Evolutionary conservation across 1,140 invertebrate genomes (phyloP).

Genomic region (Neodiprion virginianus): DNA sequence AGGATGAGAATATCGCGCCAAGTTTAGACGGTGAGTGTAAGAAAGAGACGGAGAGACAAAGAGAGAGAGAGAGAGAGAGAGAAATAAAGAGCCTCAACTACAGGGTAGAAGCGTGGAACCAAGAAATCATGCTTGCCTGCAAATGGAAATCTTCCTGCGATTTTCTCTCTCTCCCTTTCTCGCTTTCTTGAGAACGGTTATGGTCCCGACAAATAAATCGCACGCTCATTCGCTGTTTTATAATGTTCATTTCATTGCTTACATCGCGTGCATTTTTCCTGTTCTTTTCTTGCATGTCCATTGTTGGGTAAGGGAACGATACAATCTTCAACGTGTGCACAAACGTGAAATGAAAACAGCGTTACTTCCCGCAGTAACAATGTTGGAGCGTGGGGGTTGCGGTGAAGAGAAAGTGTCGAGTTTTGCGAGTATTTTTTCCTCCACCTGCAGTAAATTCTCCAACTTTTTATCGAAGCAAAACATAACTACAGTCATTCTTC

Average conservation of each 20-base stretch:
- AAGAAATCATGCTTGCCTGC: neutral
- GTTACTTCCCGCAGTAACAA: too few relatives aligned
- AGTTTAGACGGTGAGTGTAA: neutral
- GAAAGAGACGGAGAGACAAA: neutral
- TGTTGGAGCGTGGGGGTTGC: too few relatives aligned
- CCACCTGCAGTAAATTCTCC: too few relatives aligned
- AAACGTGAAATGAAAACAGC: too few relatives aligned
- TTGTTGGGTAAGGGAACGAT: too few relatives aligned
- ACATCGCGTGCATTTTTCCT: neutral
- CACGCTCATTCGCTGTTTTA: neutral
- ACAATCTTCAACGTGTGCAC: too few relatives aligned
- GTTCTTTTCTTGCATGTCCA: too few relatives aligned
- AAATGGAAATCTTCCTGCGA: neutral
- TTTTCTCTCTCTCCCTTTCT: neutral
- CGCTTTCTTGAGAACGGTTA: neutral
- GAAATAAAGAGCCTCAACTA: neutral
- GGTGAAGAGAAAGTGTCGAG: too few relatives aligned
- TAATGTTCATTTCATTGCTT: neutral
- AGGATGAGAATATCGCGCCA: neutral
- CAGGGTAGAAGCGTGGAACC: neutral
- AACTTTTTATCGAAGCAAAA: too few relatives aligned
- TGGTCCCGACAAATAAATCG: neutral
- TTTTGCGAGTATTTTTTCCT: too few relatives aligned
- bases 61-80: too few relatives aligned
- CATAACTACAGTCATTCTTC: too few relatives aligned